phyloP scores from a whole-genome alignment of 1,140 invertebrate species.

The Phymorhynchus buccinoides region DNA sequence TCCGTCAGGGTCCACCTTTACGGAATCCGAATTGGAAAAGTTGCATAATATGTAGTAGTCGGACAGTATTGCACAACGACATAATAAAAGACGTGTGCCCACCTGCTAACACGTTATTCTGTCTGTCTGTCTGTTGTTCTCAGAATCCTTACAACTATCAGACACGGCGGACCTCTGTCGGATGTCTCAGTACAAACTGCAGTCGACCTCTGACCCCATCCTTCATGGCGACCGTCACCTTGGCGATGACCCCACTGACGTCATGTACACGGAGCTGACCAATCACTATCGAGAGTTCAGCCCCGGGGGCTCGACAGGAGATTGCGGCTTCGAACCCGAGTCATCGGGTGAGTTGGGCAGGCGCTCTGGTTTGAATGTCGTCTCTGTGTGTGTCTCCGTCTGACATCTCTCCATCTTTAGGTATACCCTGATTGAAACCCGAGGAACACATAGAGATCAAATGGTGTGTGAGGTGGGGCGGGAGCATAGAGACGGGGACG shows the following conservation, averaged over 20 bases:
- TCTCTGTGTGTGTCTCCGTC: not conserved
- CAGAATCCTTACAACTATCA: slow-evolving; percentile 31
- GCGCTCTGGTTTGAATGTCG: not conserved
- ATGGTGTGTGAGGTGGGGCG: not conserved
- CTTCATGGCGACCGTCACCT: not conserved
- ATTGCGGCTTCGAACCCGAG: not conserved
- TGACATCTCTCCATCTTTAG: too few relatives aligned
- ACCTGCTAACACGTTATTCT: too few relatives aligned
- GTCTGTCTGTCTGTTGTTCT: not conserved
- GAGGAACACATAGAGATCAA: too few relatives aligned
- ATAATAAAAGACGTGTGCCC: too few relatives aligned
- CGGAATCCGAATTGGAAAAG: too few relatives aligned
- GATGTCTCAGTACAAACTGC: not conserved
- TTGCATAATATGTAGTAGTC: too few relatives aligned
- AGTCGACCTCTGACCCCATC: not conserved
- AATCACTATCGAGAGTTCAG: slow-evolving; percentile 8
- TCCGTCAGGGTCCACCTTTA: too few relatives aligned
- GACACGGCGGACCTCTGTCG: slow-evolving; percentile 20
- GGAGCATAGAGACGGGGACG: not conserved
- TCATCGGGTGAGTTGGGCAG: not conserved
- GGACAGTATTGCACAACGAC: too few relatives aligned
- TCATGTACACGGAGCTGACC: slow-evolving; percentile 15
- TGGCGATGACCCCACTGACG: not conserved
- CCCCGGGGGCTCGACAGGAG: not conserved
- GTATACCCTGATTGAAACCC: too few relatives aligned